Base-by-base conservation (phyloP, 30 jellyfish, hydroid and myxozoan genomes). In the Turritopsis rubra region DNA sequence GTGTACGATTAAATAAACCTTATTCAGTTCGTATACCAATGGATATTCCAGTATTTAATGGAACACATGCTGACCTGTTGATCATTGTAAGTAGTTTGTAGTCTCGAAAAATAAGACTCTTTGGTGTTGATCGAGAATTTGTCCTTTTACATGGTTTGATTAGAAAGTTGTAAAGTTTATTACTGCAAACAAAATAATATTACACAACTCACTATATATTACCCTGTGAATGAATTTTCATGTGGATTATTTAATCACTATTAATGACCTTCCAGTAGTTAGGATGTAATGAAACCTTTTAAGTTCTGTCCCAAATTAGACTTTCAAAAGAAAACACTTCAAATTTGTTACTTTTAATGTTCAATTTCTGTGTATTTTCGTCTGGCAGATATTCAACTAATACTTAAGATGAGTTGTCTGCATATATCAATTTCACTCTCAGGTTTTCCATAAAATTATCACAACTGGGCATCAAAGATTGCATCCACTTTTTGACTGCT, bases 381-480 rank as follows among this genome's bases (percentile, higher is more conserved):
- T n/a, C n/a, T n/a, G n/a, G n/a, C n/a, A n/a, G n/a, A n/a, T n/a
- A n/a, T n/a, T n/a, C n/a, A n/a, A n/a, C n/a, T n/a, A n/a, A n/a
- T n/a, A 41, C 5, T 41, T 41, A 41, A 41, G 60, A 3, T 41
- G 60, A 7, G 7, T 66, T 66, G 16, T 24, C 26, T 29, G 76
- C 29, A 53, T 52, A 65, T 85, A 53, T 78, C n/a, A n/a, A n/a
- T n/a, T n/a, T n/a, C n/a, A n/a, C n/a, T n/a, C n/a, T n/a, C n/a
- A 94, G 99, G 99, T 94, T 27, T 94, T 94, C 75, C 99, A 94
- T 84, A 94, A 94, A 72, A 94, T 94, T 16, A 84, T 94, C 87
- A 94, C 99, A 54, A 94, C 99, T 16, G 99, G 99, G 1, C 99
- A 94, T 80, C 99, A 94, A 86, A 73, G 99, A 7, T 90, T 94